Percentiles rank a stretch among this genome's conserved stretches.
phyloP scores from a whole-genome alignment of 2,888 invertebrate genomes.

The Julus scandinavius region DNA sequence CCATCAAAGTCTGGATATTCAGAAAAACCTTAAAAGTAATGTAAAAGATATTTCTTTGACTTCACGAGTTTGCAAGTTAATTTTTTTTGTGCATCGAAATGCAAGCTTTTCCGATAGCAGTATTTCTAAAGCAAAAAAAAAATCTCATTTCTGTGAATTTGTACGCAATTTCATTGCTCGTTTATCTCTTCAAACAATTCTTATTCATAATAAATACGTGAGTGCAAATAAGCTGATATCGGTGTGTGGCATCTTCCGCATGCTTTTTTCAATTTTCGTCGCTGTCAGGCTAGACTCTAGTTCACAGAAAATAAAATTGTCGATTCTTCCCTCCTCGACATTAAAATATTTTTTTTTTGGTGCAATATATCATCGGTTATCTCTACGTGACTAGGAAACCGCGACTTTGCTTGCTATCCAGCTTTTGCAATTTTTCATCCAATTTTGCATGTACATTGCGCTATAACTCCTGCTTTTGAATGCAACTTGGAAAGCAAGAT shows the following conservation, averaged over 20 bases:
- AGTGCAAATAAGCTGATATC: background rate
- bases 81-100: no score
- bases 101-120: background rate
- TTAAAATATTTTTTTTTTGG: constrained; percentile 11
- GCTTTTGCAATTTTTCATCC: background rate
- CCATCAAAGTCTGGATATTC: no score
- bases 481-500: background rate
- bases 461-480: background rate
- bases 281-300: background rate
- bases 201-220: background rate
- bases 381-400: constrained; percentile 6
- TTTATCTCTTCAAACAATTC: constrained; percentile 19
- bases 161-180: background rate
- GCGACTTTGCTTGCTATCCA: background rate
- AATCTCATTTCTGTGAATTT: background rate
- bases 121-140: background rate
- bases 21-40: no score
- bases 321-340: background rate
- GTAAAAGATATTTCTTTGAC: no score
- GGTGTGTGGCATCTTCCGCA: background rate
- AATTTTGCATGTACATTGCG: background rate
- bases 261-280: background rate
- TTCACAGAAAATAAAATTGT: background rate
- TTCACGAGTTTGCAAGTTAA: no score
- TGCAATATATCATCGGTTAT: constrained; percentile 13